Base-by-base conservation (phyloP, 2,113 vertebrate genomes). In the Apus apus region DNA sequence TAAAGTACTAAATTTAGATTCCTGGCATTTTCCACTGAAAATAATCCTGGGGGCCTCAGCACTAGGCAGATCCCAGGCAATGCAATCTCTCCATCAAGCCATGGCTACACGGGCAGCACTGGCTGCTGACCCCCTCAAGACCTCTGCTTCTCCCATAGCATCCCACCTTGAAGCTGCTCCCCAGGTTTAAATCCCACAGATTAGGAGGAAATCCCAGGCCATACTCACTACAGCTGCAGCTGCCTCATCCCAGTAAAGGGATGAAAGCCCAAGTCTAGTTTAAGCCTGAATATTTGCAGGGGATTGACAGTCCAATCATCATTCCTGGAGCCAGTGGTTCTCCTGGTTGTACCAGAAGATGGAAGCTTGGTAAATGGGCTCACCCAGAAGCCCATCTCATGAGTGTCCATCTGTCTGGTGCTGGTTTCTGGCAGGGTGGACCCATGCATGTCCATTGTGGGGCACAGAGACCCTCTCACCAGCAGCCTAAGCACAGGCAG, bases 111-210 rank as follows among this genome's bases (percentile, higher is more conserved):
- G 17, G n/a, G 30, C 53, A 54, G 30, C 46, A 50, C 34, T 0
- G 2, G 3, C n/a, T 54, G 46, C 79, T 56, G 54, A 43, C n/a
- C 14, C 56, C 51, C 61, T 5, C 0, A 0, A 43, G 40, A 34
- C 40, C 36, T 30, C 45, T 0, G 0, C 25, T 16, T 56, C 57
- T 71, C 46, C 60, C 32, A 6, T 13, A 7, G 15, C 36, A n/a
- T 17, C 74, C 62, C 57, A 23, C 57, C 86, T 50, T 6, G 58
- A 43, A 56, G 17, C n/a, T 29, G 11, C 45, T 57, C 54, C 43
- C 36, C 22, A 13, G 46, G 13, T 75, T 71, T 66, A 51, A 61
- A 62, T 53, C 32, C 57, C 40, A 13, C 45, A 61, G 32, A 72
- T 40, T 27, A 58, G 25, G 11, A 61, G 25, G 36, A 46, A 40